These are phyloP conservation scores for Drosophila leonis DNA, from an alignment of 2,888 invertebrate species.

Conservation along the genomic window DNA sequence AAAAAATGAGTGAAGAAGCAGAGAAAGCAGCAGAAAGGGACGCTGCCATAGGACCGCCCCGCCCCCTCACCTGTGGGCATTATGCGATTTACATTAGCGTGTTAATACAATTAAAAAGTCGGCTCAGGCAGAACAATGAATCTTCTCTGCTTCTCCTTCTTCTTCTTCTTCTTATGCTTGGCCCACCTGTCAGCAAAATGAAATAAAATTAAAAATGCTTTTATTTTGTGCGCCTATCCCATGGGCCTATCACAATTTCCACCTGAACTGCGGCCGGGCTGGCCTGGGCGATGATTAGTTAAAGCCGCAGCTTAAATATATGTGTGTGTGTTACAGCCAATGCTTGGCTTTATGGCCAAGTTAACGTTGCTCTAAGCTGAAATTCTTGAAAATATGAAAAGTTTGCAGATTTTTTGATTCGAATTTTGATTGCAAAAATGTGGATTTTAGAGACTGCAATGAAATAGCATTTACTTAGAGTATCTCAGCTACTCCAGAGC, in stretches of 20 bases:
- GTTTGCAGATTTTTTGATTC: neutral
- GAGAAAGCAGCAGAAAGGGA: neutral
- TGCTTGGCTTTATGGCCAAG: neutral
- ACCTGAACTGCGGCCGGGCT: constrained; percentile 2
- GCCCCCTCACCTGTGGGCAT: constrained; percentile 31
- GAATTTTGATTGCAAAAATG: neutral
- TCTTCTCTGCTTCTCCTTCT: constrained; percentile 32
- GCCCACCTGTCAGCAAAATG: constrained; percentile 43
- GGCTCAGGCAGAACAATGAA: constrained; percentile 60
- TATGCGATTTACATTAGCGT: constrained; percentile 79
- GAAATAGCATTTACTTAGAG: no score
- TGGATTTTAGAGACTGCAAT: no score
- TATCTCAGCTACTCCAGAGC: no score
- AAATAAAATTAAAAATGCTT: constrained; percentile 75
- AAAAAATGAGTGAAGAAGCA: neutral
- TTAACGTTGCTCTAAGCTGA: neutral
- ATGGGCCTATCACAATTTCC: constrained; percentile 10
- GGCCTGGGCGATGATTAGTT: constrained; percentile 8
- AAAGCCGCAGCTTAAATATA: constrained; percentile 21
- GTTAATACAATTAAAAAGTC: constrained; percentile 80
- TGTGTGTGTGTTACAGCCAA: neutral
- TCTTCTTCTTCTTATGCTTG: neutral
- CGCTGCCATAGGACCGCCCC: neutral
- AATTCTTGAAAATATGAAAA: neutral
- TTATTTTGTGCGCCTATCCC: constrained; percentile 38